Evolutionary conservation across 2,113 vertebrate species (phyloP).

Genomic region (Chionomys nivalis): DNA sequence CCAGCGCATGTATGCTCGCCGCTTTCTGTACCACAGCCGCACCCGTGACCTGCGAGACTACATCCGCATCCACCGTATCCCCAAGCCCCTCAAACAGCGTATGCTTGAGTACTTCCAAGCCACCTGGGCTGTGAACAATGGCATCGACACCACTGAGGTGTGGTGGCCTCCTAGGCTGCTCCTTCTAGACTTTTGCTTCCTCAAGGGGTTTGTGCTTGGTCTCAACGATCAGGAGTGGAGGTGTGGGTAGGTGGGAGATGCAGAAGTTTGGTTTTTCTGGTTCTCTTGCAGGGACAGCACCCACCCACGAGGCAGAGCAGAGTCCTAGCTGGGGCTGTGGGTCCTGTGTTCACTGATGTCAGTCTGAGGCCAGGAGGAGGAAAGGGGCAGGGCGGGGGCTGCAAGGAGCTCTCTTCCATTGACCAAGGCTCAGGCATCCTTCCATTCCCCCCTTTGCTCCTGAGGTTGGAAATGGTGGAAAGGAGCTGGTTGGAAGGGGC

Average conservation of each 20-base stretch:
- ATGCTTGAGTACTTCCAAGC: conserved; percentile 86
- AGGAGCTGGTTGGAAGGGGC: neutral
- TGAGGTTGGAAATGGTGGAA: neutral
- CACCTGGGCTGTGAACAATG: conserved; percentile 85
- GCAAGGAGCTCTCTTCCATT: neutral
- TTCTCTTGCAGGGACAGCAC: neutral
- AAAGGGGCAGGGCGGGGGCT: neutral
- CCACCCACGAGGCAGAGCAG: neutral
- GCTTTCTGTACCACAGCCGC: conserved; percentile 86
- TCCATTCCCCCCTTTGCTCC: neutral
- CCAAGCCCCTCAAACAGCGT: conserved; percentile 84
- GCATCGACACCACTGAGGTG: conserved; percentile 86
- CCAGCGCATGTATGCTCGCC: conserved; percentile 86
- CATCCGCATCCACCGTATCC: conserved; percentile 85
- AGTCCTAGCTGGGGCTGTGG: neutral
- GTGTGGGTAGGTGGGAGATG: neutral
- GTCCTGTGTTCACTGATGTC: neutral
- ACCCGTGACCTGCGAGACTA: conserved; percentile 85
- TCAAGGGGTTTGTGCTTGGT: neutral
- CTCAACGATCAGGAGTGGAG: neutral
- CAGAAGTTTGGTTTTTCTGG: neutral
- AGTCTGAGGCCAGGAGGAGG: neutral
- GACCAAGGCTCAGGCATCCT: neutral
- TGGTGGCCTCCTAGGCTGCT: neutral
- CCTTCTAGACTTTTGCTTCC: neutral